These are phyloP conservation scores for Amazona finschi DNA, from an alignment of 2,797 vertebrate species.

Conservation along the genomic window DNA sequence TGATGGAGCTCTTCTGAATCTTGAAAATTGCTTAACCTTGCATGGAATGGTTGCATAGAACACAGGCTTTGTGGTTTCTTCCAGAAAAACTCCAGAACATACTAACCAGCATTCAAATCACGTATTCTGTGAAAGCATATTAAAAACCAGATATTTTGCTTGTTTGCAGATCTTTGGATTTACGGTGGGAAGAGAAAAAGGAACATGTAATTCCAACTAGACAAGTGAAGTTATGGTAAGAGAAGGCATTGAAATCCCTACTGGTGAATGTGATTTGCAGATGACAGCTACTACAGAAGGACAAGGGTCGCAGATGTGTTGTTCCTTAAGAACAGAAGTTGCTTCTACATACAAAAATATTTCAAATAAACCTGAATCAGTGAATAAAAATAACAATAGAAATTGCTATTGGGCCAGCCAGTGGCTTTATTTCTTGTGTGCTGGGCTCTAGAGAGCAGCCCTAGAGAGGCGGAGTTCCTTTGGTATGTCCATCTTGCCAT, in stretches of 20 bases:
- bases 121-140: neutral
- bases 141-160: neutral
- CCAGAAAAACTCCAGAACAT: neutral
- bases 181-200: neutral
- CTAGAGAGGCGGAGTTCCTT: neutral
- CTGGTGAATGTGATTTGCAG: neutral
- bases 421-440: neutral
- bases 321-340: neutral
- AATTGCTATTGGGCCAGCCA: neutral
- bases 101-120: neutral
- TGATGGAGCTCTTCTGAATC: neutral
- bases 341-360: neutral
- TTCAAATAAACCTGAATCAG: neutral
- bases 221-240: slow-evolving; percentile 63
- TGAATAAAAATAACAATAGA: neutral
- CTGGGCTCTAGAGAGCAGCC: neutral
- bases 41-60: neutral
- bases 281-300: neutral
- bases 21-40: neutral
- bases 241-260: neutral
- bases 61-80: neutral
- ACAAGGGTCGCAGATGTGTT: neutral
- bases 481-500: neutral
- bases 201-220: neutral
- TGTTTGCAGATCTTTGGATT: slow-evolving; percentile 44